Conservation (phyloP, 2,888 invertebrate species). For the Nomada flava region DNA sequence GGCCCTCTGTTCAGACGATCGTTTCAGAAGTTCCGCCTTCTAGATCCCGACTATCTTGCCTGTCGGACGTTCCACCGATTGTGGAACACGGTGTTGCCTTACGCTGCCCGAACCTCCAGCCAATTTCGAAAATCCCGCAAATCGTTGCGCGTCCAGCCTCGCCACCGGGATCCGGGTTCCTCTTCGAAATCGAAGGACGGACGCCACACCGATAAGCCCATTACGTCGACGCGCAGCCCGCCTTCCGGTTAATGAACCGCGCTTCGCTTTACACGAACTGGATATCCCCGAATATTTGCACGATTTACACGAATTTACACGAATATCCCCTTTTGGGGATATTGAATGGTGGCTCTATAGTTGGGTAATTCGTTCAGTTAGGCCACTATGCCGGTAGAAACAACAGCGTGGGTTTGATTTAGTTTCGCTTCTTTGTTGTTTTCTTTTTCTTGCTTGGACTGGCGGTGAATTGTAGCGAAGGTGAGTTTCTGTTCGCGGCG, state of each 20-base stretch:
- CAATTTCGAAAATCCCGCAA: slow-evolving; percentile 52
- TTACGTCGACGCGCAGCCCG: slow-evolving; percentile 32
- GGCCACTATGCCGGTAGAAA: neutral
- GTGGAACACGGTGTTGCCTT: slow-evolving; percentile 33
- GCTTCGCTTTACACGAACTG: slow-evolving; percentile 21
- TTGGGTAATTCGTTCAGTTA: too few species aligned
- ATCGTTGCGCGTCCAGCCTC: slow-evolving; percentile 3
- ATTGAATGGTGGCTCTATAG: neutral
- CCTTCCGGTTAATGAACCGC: slow-evolving; percentile 42
- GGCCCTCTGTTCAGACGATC: slow-evolving; percentile 9
- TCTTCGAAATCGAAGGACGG: slow-evolving; percentile 11
- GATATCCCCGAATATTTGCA: too few species aligned
- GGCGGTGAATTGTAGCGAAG: too few species aligned
- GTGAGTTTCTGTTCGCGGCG: too few species aligned
- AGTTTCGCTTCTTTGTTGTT: neutral
- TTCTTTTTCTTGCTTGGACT: too few species aligned
- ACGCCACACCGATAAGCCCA: slow-evolving; percentile 45
- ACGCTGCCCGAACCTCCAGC: slow-evolving; percentile 8
- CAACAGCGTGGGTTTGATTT: neutral
- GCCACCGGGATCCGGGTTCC: slow-evolving; percentile 8
- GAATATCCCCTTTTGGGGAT: too few species aligned
- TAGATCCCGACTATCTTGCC: slow-evolving; percentile 15
- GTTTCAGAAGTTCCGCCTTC: slow-evolving; percentile 29
- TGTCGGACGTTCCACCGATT: slow-evolving; percentile 42
- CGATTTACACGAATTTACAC: too few species aligned